These are phyloP conservation scores for Numenius arquata DNA, from an alignment of 2,113 vertebrate species.

Conservation along the genomic window DNA sequence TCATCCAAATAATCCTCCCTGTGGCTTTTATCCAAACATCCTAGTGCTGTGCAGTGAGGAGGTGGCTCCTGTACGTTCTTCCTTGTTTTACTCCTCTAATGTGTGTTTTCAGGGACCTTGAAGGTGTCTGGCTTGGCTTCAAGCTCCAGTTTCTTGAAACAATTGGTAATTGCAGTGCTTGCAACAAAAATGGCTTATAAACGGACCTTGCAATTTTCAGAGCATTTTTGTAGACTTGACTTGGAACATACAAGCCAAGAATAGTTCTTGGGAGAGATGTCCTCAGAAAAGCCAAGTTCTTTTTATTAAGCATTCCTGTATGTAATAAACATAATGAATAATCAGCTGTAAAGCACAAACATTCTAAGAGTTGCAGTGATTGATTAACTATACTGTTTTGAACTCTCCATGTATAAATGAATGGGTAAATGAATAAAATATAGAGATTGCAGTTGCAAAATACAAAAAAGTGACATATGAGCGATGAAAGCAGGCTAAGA, in stretches of 20 bases:
- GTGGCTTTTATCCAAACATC: conserved; percentile 39
- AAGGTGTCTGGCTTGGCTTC: conserved; percentile 13
- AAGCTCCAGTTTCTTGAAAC: conserved; percentile 29
- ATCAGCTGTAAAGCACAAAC: conserved; percentile 34
- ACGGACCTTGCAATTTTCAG: conserved; percentile 27
- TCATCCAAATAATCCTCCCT: neutral
- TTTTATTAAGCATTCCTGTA: neutral
- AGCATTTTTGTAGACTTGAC: neutral
- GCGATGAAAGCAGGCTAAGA: conserved; percentile 56
- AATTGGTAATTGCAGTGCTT: conserved; percentile 41
- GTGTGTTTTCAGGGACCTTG: conserved; percentile 5
- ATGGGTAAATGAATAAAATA: conserved; percentile 63
- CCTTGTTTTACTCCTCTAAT: neutral
- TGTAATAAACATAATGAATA: neutral
- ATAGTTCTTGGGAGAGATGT: neutral
- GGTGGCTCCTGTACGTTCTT: neutral
- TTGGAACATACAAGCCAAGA: neutral
- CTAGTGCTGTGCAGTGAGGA: neutral
- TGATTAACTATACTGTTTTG: conserved; percentile 37
- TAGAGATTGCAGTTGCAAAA: conserved; percentile 44
- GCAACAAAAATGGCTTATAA: neutral
- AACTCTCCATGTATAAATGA: conserved; percentile 39
- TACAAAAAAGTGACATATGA: conserved; percentile 47
- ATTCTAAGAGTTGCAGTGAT: conserved; percentile 16
- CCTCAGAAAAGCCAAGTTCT: neutral